Conservation (phyloP, 2,888 invertebrate genomes). For the Cremastinae sp. region DNA sequence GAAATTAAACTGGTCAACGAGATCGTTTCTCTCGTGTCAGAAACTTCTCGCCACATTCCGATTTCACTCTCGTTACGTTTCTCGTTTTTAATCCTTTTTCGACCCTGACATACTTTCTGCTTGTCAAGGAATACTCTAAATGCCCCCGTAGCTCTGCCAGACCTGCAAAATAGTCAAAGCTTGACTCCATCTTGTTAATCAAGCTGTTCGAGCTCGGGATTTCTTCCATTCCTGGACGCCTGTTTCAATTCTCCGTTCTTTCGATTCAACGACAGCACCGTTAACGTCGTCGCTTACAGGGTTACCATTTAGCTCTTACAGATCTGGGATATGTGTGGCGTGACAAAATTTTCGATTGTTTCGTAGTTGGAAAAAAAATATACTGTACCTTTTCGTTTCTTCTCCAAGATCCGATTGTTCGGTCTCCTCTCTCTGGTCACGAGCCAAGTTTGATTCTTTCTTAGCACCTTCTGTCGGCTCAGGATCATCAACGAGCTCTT, state of each 20-base stretch:
- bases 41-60: conserved; percentile 63
- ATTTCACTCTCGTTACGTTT: conserved; percentile 46
- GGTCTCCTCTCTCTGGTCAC: conserved; percentile 3
- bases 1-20: not conserved
- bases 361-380: not conserved
- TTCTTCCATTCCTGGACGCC: conserved; percentile 13
- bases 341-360: no score
- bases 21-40: conserved; percentile 13
- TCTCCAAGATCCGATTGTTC: not conserved
- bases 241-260: not conserved
- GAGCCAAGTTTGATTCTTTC: not conserved
- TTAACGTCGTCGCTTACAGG: not conserved
- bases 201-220: conserved; percentile 1
- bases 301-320: no score
- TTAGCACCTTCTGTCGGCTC: conserved; percentile 2
- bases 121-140: conserved; percentile 73
- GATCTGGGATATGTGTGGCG: no score
- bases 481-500: conserved; percentile 18
- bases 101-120: conserved; percentile 71
- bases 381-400: conserved; percentile 44
- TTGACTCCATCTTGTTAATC: conserved; percentile 70
- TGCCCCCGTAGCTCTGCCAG: conserved; percentile 70
- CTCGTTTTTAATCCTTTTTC: conserved; percentile 41
- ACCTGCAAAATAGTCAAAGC: conserved; percentile 78
- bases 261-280: not conserved